Evolutionary conservation across 2,797 vertebrate species (phyloP).

Genomic region (Coendou prehensilis): DNA sequence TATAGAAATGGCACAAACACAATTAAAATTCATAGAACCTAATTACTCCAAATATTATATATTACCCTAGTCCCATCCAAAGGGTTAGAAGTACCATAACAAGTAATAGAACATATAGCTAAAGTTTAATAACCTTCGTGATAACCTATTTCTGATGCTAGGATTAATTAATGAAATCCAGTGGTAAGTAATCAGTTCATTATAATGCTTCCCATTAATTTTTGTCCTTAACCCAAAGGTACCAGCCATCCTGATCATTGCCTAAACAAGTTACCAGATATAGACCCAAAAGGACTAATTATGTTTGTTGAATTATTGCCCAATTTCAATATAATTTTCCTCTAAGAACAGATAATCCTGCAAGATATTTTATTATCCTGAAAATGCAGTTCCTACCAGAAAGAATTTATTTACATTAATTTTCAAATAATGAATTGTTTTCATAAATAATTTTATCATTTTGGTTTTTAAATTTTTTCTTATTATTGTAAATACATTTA

Average conservation of each 20-base stretch:
- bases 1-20: not conserved
- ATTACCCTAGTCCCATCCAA: not conserved
- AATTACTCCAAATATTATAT: not conserved
- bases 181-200: not conserved
- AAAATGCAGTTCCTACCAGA: not conserved
- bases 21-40: not conserved
- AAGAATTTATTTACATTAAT: not conserved
- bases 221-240: not conserved
- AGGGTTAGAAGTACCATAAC: not conserved
- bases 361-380: not conserved
- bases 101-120: not conserved
- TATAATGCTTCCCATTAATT: not conserved
- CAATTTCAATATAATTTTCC: not conserved
- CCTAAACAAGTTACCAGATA: not conserved
- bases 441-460: slow-evolving; percentile 4
- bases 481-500: not conserved
- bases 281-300: not conserved
- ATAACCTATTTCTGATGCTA: not conserved
- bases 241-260: not conserved
- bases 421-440: slow-evolving; percentile 5
- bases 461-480: not conserved
- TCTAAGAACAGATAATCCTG: not conserved
- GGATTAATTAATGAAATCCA: not conserved
- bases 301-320: not conserved
- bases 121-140: not conserved